These are phyloP conservation scores for Drosophila funebris DNA, from an alignment of 1,140 invertebrate species.

Conservation along the genomic window DNA sequence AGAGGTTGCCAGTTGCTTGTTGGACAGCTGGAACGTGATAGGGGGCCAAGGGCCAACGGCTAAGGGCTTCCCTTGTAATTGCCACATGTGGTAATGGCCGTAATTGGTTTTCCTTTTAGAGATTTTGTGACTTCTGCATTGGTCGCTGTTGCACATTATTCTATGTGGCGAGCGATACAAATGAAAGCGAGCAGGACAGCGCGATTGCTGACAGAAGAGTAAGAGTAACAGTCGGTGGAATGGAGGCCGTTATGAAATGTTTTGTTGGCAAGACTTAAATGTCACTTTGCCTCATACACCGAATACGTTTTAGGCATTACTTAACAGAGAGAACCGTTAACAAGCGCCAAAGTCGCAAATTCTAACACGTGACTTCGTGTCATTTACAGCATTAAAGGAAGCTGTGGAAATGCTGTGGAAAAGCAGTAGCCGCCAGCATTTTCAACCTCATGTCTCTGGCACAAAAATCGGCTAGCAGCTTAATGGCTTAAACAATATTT, in stretches of 20 bases:
- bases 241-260: conserved; percentile 57
- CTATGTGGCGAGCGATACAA: neutral
- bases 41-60: neutral
- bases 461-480: conserved; percentile 13
- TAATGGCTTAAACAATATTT: conserved; percentile 30
- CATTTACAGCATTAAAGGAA: conserved; percentile 68
- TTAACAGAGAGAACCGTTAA: conserved; percentile 68
- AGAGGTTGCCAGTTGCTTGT: neutral
- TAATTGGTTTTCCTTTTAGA: conserved; percentile 81
- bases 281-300: conserved; percentile 64
- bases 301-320: conserved; percentile 80
- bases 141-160: conserved; percentile 46
- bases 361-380: conserved; percentile 81
- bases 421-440: conserved; percentile 44
- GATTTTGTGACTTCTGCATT: conserved; percentile 80
- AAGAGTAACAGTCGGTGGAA: neutral
- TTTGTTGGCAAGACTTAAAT: conserved; percentile 63
- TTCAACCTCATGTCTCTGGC: conserved; percentile 27
- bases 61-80: conserved; percentile 73
- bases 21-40: neutral
- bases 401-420: conserved; percentile 11
- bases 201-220: neutral
- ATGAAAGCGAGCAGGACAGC: neutral
- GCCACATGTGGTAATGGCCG: conserved; percentile 79
- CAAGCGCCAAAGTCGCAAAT: conserved; percentile 78